These are phyloP conservation scores for Digitonthophagus gazella DNA, from an alignment of 2,888 invertebrate genomes.

Conservation along the genomic window DNA sequence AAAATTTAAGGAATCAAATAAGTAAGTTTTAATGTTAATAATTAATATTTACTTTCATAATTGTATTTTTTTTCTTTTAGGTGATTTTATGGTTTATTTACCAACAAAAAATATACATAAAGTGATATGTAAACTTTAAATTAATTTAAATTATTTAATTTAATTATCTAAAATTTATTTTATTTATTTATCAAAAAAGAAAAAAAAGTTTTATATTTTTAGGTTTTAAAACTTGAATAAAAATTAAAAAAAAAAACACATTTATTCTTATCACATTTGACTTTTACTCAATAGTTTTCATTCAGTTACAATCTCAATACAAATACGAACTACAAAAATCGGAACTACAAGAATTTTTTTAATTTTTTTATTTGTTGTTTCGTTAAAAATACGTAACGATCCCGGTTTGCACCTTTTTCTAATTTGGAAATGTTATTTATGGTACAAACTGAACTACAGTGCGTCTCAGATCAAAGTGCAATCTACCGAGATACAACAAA, in stretches of 20 bases:
- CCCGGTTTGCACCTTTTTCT: conserved; percentile 27
- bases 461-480: conserved; percentile 27
- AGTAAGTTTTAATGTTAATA: neutral
- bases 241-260: conserved; percentile 19
- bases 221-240: conserved; percentile 1
- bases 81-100: neutral
- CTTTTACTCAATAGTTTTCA: conserved; percentile 26
- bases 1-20: neutral
- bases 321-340: conserved; percentile 36
- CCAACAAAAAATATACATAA: neutral
- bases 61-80: neutral
- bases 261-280: conserved; percentile 25
- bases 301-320: conserved; percentile 35
- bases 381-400: conserved; percentile 22
- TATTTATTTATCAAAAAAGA: neutral
- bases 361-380: conserved; percentile 19
- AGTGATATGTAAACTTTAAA: neutral
- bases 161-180: neutral
- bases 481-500: conserved; percentile 14
- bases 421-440: conserved; percentile 14
- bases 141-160: neutral
- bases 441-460: conserved; percentile 20
- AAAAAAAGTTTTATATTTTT: too few species aligned
- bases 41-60: neutral
- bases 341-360: conserved; percentile 25